phyloP scores from a whole-genome alignment of 2,113 vertebrate species.

The Apodemus speciosus region DNA sequence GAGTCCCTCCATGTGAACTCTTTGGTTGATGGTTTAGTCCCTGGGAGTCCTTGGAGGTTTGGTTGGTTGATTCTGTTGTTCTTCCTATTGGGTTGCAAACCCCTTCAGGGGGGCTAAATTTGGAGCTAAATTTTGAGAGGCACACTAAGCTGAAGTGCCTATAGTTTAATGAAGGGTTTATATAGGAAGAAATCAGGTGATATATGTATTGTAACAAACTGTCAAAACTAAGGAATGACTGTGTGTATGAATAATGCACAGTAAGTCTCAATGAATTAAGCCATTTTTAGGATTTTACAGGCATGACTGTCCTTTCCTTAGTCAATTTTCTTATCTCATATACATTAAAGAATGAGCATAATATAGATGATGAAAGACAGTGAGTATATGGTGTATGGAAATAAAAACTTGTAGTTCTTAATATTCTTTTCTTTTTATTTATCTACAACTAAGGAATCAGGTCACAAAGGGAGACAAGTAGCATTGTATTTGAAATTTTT shows the following conservation, averaged over 20 bases:
- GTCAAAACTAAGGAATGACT: constrained; percentile 40
- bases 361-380: neutral
- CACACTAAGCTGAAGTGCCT: neutral
- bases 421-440: constrained; percentile 41
- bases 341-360: neutral
- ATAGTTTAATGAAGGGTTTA: constrained; percentile 43
- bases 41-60: too few species aligned
- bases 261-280: constrained; percentile 17
- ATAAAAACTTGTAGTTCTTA: neutral
- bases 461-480: neutral
- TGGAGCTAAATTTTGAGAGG: neutral
- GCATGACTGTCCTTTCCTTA: constrained; percentile 11
- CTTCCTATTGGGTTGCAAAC: too few species aligned
- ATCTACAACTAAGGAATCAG: neutral
- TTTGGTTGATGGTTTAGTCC: too few species aligned
- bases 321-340: neutral
- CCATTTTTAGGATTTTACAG: constrained; percentile 52
- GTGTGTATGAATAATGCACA: constrained; percentile 9
- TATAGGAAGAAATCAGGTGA: constrained; percentile 43
- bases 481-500: constrained; percentile 25
- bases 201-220: neutral
- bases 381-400: neutral
- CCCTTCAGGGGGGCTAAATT: too few species aligned
- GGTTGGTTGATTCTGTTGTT: too few species aligned
- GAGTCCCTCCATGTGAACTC: too few species aligned